A percentile compares a stretch with the other conserved stretches of the same genome.
These are phyloP conservation scores for Megalops atlanticus DNA, from an alignment of 2,113 vertebrate species.

Conservation along the genomic window DNA sequence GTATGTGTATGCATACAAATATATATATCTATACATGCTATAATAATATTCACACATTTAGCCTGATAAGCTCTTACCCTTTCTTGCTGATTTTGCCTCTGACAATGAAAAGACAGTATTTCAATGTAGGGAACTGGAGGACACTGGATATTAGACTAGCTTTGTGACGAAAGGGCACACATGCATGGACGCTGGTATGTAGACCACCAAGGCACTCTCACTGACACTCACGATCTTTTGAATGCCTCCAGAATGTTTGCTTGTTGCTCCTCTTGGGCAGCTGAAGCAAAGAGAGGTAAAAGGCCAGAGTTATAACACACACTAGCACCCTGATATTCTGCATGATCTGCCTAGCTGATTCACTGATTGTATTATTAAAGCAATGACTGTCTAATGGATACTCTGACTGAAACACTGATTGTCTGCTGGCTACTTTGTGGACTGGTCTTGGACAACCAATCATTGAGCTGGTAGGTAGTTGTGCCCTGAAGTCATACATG, in stretches of 20 bases:
- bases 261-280: conserved; percentile 62
- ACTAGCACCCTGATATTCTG: not conserved
- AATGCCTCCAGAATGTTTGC: conserved; percentile 78
- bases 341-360: not conserved
- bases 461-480: too few species aligned
- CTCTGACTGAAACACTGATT: too few species aligned
- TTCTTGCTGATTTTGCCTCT: too few species aligned
- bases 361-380: not conserved
- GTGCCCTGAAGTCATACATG: too few species aligned
- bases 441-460: too few species aligned
- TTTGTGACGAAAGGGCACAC: conserved; percentile 36
- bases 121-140: not conserved
- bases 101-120: not conserved
- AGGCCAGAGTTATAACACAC: not conserved
- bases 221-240: conserved; percentile 80
- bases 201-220: conserved; percentile 29
- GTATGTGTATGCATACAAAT: not conserved
- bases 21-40: not conserved
- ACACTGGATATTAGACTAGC: not conserved
- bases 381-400: not conserved
- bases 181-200: conserved; percentile 36
- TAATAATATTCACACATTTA: too few species aligned
- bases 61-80: not conserved
- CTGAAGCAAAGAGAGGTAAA: conserved; percentile 59
- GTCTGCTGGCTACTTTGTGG: too few species aligned